phyloP scores from a whole-genome alignment of 2,797 vertebrate genomes.

The Tympanoctomys barrerae region DNA sequence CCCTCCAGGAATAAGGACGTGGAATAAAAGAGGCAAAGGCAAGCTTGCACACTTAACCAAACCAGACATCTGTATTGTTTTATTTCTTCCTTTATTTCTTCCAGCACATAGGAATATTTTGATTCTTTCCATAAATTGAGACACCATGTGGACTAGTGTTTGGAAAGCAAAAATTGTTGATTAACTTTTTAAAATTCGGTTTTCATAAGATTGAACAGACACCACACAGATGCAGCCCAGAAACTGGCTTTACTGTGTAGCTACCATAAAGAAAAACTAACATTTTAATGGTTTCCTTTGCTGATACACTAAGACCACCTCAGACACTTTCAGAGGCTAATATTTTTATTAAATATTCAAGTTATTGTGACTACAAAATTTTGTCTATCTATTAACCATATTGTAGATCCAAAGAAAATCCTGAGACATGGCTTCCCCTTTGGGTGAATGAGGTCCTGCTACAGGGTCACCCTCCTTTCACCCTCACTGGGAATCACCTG shows the following conservation, averaged over 20 bases:
- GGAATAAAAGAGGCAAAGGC: not conserved
- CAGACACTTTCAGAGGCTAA: not conserved
- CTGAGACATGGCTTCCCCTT: not conserved
- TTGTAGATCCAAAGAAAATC: not conserved
- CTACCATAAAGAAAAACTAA: not conserved
- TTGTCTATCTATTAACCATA: not conserved
- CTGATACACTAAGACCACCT: not conserved
- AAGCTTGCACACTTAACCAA: not conserved
- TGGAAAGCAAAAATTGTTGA: not conserved
- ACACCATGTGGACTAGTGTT: not conserved
- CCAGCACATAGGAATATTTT: not conserved
- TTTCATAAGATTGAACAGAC: not conserved
- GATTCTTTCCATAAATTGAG: not conserved
- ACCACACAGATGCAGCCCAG: not conserved
- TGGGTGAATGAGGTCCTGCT: not conserved
- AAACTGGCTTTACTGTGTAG: not conserved
- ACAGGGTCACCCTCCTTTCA: not conserved
- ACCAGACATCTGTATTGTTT: not conserved
- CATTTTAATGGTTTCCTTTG: constrained; percentile 5
- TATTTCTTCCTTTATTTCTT: constrained; percentile 34
- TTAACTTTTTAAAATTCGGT: constrained; percentile 45
- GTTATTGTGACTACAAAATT: not conserved
- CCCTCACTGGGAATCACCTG: not conserved
- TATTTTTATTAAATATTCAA: not conserved
- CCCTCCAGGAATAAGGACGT: not conserved